Evolutionary conservation across 92 coral and sea anemone species (phyloP).

Genomic region (Parazoanthus atlanticus): DNA sequence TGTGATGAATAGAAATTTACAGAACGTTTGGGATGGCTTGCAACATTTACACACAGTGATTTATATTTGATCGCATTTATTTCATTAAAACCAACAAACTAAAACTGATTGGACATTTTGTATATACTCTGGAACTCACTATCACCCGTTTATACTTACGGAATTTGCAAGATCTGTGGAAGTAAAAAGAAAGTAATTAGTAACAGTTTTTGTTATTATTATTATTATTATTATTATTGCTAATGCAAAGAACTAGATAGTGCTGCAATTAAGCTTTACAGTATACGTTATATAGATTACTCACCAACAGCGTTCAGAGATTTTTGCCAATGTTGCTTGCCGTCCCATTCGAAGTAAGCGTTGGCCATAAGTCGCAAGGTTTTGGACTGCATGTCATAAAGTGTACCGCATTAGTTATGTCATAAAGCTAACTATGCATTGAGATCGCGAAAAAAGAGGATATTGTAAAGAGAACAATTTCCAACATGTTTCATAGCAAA

Average conservation of each 20-base stretch:
- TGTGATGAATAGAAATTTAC: no score
- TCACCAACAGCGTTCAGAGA: slow-evolving; percentile 96
- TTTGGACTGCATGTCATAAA: slow-evolving; percentile 62
- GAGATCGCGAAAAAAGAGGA: neutral
- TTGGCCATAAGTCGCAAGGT: slow-evolving; percentile 93
- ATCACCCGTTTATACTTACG: slow-evolving; percentile 67
- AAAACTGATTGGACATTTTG: no score
- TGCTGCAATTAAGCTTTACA: neutral
- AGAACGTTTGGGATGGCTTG: no score
- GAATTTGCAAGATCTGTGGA: slow-evolving; percentile 94
- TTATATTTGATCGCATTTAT: neutral
- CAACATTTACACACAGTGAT: no score
- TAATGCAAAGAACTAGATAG: no score
- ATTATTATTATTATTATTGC: no score
- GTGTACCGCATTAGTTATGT: neutral
- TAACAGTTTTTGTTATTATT: no score
- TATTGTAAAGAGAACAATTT: neutral
- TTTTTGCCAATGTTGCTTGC: slow-evolving; percentile 80
- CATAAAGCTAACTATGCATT: neutral
- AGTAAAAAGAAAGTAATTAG: slow-evolving; percentile 5
- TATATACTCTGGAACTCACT: neutral
- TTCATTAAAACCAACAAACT: neutral
- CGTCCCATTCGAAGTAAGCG: slow-evolving; percentile 95
- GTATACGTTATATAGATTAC: neutral
- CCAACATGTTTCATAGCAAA: neutral